A percentile compares a stretch with the other conserved stretches of the same genome.
These are phyloP conservation scores for Rhodophaea formosa DNA, from an alignment of 2,888 invertebrate genomes.

Conservation along the genomic window DNA sequence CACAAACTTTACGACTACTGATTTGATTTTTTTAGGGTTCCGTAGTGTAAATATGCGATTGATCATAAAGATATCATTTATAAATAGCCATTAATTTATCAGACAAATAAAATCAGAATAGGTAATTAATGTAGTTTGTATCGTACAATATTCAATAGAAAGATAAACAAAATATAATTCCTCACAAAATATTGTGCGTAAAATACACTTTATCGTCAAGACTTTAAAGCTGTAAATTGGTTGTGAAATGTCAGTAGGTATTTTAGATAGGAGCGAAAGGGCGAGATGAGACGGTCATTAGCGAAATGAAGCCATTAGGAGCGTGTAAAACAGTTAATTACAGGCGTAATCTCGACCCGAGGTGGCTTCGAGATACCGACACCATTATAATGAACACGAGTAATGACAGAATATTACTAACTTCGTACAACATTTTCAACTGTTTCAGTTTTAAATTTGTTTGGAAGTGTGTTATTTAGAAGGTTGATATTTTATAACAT, in stretches of 20 bases:
- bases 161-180: not conserved
- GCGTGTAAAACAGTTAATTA: constrained; percentile 79
- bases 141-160: not conserved
- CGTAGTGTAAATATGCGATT: too few species aligned
- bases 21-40: too few species aligned
- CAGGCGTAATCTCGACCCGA: constrained; percentile 52
- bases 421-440: constrained; percentile 2
- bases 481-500: too few species aligned
- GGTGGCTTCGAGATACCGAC: constrained; percentile 37
- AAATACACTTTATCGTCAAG: constrained; percentile 29
- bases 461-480: not conserved
- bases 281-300: constrained; percentile 67
- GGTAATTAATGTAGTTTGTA: not conserved
- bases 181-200: constrained; percentile 4
- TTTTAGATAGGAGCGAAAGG: constrained; percentile 47
- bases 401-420: constrained; percentile 38
- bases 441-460: not conserved
- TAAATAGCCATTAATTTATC: too few species aligned
- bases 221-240: constrained; percentile 36
- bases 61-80: too few species aligned
- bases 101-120: not conserved
- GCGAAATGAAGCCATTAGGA: constrained; percentile 75
- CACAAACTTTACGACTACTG: too few species aligned
- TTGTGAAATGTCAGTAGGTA: constrained; percentile 33
- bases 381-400: constrained; percentile 48